Base-by-base conservation (phyloP, 2,797 vertebrate genomes). In the Pagetopsis macropterus region DNA sequence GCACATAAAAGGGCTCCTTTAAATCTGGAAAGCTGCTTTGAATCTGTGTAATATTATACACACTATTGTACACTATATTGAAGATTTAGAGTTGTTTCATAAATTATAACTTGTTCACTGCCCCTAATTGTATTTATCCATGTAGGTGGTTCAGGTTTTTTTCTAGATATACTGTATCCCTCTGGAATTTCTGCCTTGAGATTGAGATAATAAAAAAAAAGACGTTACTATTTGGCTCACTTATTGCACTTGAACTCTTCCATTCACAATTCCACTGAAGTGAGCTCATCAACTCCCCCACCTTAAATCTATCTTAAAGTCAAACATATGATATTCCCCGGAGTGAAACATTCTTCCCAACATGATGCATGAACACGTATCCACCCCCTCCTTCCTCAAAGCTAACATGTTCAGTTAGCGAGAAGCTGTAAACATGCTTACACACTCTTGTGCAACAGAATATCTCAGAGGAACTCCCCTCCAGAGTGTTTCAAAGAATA, bases 401-500 rank as follows among this genome's bases (percentile, higher is more conserved):
- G 7, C 46, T 52, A 50, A 71, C 58, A 63, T 72, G 60, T 65
- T 64, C 45, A 54, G 50, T 64, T 9, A 68, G 41, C 21, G 45
- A 43, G 52, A 59, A 19, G 58, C 59, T 65, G 63, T 84, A 83
- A 84, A 78, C 73, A 70, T 45, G 49, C 59, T 80, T 49, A 21
- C 23, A 41, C n/a, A 58, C 58, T 74, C 54, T 83, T 85, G 78
- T 75, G 81, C 73, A 84, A 85, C 74, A 66, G 14, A 61, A 74
- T 59, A 66, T 82, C 79, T 76, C 71, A 31, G 58, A 58, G 40
- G 65, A 81, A 71, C 66, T 81, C 61, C 46, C 61, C 73, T 72
- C 70, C 54, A 19, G 33, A 72, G 51, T 23, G 61, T 70, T 70
- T 16, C 48, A 62, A 45, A 43, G 63, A 50, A 59, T 69, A 70